These are phyloP conservation scores for Alcedo quadribrachys DNA, from an alignment of 2,797 vertebrate genomes.

Conservation along the genomic window DNA sequence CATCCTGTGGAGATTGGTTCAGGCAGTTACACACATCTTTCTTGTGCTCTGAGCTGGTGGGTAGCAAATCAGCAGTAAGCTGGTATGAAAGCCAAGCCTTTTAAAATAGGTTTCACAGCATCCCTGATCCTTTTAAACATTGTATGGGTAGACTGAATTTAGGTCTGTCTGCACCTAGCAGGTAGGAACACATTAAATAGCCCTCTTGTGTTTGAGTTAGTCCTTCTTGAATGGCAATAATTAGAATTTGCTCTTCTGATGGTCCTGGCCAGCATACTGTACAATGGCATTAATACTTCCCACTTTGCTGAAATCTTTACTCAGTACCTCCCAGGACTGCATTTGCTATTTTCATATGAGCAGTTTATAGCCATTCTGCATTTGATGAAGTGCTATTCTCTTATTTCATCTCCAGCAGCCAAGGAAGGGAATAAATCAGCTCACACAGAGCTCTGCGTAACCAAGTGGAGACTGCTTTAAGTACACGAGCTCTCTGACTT, in stretches of 20 bases:
- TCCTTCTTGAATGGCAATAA: background rate
- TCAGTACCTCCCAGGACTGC: background rate
- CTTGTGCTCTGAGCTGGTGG: background rate
- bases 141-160: background rate
- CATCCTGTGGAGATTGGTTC: background rate
- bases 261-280: background rate
- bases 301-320: background rate
- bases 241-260: background rate
- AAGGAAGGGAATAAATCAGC: background rate
- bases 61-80: background rate
- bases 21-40: background rate
- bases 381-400: conserved; percentile 16
- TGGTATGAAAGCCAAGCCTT: background rate
- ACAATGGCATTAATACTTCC: background rate
- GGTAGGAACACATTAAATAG: background rate
- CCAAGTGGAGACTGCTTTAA: background rate
- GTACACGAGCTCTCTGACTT: background rate
- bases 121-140: background rate
- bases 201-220: background rate
- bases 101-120: background rate
- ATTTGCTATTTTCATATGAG: background rate
- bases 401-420: background rate
- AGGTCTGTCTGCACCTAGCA: background rate
- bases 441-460: background rate
- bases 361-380: background rate